Conservation (phyloP, 2,797 vertebrate species). For the Pangasius krempfi region DNA sequence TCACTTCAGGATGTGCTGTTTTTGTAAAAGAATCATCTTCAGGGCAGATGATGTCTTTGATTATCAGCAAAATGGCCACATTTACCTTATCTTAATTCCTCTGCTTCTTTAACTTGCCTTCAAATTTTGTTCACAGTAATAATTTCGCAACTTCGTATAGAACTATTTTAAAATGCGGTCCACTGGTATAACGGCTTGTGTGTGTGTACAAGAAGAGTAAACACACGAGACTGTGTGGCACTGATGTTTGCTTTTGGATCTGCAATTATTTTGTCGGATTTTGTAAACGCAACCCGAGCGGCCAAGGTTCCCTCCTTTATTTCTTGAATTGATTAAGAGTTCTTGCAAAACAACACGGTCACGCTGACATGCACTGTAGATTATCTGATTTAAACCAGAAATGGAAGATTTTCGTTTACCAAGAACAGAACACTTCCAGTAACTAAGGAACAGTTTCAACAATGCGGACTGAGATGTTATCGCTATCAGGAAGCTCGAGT, state of each 20-base stretch:
- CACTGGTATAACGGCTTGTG: background rate
- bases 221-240: constrained; percentile 39
- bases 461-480: constrained; percentile 45
- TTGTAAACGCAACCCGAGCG: constrained; percentile 25
- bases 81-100: background rate
- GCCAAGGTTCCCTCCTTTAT: constrained; percentile 21
- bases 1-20: background rate
- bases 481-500: constrained; percentile 45
- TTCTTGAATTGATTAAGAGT: constrained; percentile 38
- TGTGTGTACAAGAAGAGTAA: constrained; percentile 40
- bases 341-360: constrained; percentile 35
- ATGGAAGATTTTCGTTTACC: constrained; percentile 35
- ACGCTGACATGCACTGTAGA: constrained; percentile 35
- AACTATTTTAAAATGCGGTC: background rate
- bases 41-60: background rate
- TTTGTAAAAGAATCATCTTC: background rate
- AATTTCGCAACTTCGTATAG: background rate
- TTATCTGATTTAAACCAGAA: constrained; percentile 45
- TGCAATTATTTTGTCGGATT: constrained; percentile 30
- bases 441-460: constrained; percentile 31
- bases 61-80: background rate
- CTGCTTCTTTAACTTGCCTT: background rate
- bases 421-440: constrained; percentile 36
- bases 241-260: constrained; percentile 45
- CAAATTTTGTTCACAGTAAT: background rate